These are phyloP conservation scores for Rhizoglyphus robini DNA, from an alignment of 1,140 invertebrate species.

Conservation along the genomic window DNA sequence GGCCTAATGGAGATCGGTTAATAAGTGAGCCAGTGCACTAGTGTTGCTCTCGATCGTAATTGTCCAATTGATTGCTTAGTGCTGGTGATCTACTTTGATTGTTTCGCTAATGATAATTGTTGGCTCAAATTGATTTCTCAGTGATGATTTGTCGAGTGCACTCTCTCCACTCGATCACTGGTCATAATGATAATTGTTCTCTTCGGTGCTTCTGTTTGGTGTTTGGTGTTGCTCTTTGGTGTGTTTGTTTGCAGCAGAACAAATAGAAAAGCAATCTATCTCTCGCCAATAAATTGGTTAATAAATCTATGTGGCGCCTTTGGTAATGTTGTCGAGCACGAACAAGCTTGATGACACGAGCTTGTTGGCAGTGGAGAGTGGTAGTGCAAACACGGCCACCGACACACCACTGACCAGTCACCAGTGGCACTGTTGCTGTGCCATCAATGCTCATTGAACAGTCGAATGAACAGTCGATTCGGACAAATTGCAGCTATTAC, in stretches of 20 bases:
- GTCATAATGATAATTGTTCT: conserved; percentile 8
- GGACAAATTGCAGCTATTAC: conserved; percentile 7
- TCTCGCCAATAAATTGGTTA: conserved; percentile 12
- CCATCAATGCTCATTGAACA: neutral
- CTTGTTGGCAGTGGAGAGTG: no score
- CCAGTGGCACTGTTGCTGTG: neutral
- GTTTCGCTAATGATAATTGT: conserved; percentile 7
- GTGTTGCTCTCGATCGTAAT: neutral
- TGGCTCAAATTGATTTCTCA: conserved; percentile 11
- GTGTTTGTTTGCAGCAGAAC: neutral
- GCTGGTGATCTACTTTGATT: neutral
- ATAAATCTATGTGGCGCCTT: neutral
- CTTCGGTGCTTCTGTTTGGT: neutral
- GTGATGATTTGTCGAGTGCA: conserved; percentile 1
- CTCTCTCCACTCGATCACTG: neutral
- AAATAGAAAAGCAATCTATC: conserved; percentile 14
- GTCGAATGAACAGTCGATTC: neutral
- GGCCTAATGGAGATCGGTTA: neutral
- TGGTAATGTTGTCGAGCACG: conserved; percentile 2
- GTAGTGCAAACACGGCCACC: no score
- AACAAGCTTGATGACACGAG: neutral
- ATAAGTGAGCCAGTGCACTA: no score
- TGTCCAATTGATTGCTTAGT: conserved; percentile 7
- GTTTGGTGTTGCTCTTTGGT: neutral
- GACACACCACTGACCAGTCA: neutral